phyloP scores from a whole-genome alignment of 1,140 invertebrate species.

The Magallana ariakensis region DNA sequence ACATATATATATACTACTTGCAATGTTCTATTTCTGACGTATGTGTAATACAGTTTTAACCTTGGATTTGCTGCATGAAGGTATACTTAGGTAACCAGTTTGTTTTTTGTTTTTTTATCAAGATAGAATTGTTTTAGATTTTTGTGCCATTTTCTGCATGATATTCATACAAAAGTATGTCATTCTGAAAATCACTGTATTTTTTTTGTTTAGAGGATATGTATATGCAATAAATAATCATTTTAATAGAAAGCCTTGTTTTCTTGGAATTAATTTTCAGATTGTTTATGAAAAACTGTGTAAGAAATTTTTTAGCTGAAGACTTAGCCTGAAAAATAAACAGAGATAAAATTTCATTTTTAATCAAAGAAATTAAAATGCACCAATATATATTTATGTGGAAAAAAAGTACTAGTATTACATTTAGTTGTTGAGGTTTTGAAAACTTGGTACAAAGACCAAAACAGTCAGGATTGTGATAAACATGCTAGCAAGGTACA shows the following conservation, averaged over 20 bases:
- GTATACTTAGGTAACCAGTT: background rate
- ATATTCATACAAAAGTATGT: constrained; percentile 17
- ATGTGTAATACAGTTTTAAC: background rate
- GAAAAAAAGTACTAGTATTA: too few species aligned
- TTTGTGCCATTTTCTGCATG: constrained; percentile 26
- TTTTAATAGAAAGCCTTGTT: background rate
- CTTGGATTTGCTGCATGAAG: background rate
- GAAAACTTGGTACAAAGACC: constrained; percentile 64
- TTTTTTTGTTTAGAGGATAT: constrained; percentile 32
- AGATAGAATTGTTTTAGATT: constrained; percentile 24
- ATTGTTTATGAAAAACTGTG: background rate
- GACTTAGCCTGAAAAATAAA: background rate
- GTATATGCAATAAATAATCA: constrained; percentile 33
- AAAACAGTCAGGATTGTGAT: constrained; percentile 69
- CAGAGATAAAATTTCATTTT: too few species aligned
- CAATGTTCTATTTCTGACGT: background rate
- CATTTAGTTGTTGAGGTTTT: background rate
- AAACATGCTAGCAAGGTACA: constrained; percentile 69
- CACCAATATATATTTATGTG: too few species aligned
- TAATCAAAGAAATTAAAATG: too few species aligned
- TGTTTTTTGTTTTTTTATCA: background rate
- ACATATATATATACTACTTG: background rate
- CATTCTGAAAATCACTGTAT: constrained; percentile 20
- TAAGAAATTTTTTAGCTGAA: background rate
- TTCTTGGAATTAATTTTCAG: background rate